Conservation (phyloP, 2,888 invertebrate species). For the Temnothorax rugatulus region DNA sequence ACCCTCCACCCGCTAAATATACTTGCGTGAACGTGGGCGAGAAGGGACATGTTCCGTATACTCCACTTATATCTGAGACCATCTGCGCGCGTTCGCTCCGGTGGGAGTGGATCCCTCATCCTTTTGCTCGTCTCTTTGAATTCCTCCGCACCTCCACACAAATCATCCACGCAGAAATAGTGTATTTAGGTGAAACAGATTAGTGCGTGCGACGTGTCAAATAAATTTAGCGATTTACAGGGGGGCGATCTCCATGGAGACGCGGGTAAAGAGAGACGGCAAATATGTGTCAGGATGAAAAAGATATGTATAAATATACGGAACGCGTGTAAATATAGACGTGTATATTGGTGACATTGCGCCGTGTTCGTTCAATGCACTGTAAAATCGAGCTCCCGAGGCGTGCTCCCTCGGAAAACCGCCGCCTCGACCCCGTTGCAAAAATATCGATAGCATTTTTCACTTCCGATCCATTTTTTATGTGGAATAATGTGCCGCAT, state of each 20-base stretch:
- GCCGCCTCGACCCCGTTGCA: background rate
- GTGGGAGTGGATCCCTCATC: constrained; percentile 32
- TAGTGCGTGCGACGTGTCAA: constrained; percentile 27
- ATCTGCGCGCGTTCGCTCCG: constrained; percentile 52
- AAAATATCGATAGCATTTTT: constrained; percentile 38
- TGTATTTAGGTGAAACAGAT: constrained; percentile 47
- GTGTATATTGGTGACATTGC: constrained; percentile 19
- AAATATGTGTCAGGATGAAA: constrained; percentile 16
- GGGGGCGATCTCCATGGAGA: background rate
- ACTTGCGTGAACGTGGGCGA: constrained; percentile 48
- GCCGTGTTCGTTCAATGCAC: constrained; percentile 33
- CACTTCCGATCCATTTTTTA: constrained; percentile 39
- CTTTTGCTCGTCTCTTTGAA: constrained; percentile 57
- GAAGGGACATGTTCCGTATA: constrained; percentile 40
- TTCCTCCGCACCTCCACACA: constrained; percentile 54
- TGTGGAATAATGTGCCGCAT: constrained; percentile 8
- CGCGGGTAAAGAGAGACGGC: background rate
- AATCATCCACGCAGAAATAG: constrained; percentile 58
- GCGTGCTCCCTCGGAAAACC: background rate
- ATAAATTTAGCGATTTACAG: constrained; percentile 60
- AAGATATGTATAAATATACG: background rate
- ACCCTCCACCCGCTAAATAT: constrained; percentile 72
- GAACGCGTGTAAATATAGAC: background rate
- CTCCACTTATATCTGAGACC: constrained; percentile 47
- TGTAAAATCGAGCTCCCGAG: constrained; percentile 23